phyloP scores from a whole-genome alignment of 1,140 invertebrate genomes.

The Meteorus sp. region DNA sequence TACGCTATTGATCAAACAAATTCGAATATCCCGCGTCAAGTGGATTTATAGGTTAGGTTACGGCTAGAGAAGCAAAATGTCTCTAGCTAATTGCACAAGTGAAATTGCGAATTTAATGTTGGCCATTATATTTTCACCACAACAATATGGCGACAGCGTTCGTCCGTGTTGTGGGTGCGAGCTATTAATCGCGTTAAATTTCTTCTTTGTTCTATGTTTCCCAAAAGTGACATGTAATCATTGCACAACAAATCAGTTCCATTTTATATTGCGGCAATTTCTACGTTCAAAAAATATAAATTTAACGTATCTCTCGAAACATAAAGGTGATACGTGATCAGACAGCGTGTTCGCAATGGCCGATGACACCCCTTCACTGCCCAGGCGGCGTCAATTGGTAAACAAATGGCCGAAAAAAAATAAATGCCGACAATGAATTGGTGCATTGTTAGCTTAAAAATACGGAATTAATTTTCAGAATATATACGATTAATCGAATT shows the following conservation, averaged over 20 bases:
- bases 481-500: background rate
- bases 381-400: conserved; percentile 56
- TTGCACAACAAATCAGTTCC: background rate
- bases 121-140: conserved; percentile 26
- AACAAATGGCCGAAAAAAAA: conserved; percentile 37
- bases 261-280: background rate
- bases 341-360: conserved; percentile 51
- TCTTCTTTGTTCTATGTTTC: conserved; percentile 2
- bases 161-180: conserved; percentile 22
- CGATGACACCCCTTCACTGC: conserved; percentile 47
- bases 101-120: conserved; percentile 27
- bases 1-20: conserved; percentile 46
- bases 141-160: conserved; percentile 41
- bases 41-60: conserved; percentile 10
- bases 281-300: background rate
- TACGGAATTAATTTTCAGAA: conserved; percentile 1
- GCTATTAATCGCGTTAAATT: conserved; percentile 26
- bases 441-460: conserved; percentile 10
- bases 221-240: conserved; percentile 38
- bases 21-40: conserved; percentile 10
- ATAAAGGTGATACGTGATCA: conserved; percentile 45
- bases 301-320: background rate
- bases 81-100: background rate
- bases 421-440: conserved; percentile 9
- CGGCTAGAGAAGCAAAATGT: background rate